Conservation (phyloP, 1,140 invertebrate species). For the Heliconius eleuchia region DNA sequence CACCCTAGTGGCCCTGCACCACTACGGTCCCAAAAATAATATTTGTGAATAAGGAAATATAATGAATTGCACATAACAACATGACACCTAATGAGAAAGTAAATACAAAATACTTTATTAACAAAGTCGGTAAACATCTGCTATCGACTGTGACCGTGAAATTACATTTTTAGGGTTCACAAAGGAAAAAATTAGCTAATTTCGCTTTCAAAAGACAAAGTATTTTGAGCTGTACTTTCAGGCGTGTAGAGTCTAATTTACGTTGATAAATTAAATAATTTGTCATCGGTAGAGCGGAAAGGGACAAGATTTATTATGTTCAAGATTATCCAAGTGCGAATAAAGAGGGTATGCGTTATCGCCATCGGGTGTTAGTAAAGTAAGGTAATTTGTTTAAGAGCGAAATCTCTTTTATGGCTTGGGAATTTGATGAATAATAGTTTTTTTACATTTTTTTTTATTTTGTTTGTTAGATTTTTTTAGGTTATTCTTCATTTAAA, state of each 20-base stretch:
- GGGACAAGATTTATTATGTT: slow-evolving; percentile 47
- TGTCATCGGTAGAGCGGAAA: slow-evolving; percentile 42
- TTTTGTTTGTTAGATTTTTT: not conserved
- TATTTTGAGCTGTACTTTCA: slow-evolving; percentile 19
- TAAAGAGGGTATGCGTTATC: slow-evolving; percentile 33
- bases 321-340: slow-evolving; percentile 38
- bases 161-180: slow-evolving; percentile 28
- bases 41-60: too few relatives aligned
- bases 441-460: not conserved
- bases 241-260: slow-evolving; percentile 28
- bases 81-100: not conserved
- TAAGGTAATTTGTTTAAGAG: slow-evolving; percentile 37
- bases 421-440: not conserved
- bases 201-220: slow-evolving; percentile 17
- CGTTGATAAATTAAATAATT: slow-evolving; percentile 24
- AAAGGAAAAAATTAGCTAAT: slow-evolving; percentile 32
- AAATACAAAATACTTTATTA: not conserved
- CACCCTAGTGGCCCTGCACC: too few relatives aligned
- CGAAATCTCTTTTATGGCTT: slow-evolving; percentile 11
- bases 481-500: not conserved
- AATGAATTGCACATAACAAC: not conserved
- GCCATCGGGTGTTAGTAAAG: slow-evolving; percentile 19
- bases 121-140: slow-evolving; percentile 19
- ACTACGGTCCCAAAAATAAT: too few relatives aligned
- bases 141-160: slow-evolving; percentile 30